Base-by-base conservation (phyloP, 1,140 invertebrate genomes). In the Pseudomyrmex pallidus region DNA sequence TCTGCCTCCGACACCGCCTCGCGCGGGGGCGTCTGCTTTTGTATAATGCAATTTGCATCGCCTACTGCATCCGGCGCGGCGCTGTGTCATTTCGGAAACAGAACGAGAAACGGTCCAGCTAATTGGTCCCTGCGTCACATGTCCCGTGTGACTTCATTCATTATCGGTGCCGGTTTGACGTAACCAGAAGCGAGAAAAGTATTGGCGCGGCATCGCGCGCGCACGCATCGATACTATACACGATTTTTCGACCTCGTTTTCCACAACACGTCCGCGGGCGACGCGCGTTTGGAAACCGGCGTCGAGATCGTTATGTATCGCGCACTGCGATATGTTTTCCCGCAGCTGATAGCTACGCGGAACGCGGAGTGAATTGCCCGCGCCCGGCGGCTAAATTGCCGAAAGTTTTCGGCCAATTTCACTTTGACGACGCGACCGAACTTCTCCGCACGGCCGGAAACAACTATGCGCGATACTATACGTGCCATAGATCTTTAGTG, bases 361-460 rank as follows among this genome's bases (percentile, higher is more conserved):
- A n/a, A 59, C 66, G 67, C 57, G 59, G 1, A 84, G 68, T 89
- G 85, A 89, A 90, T 89, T 85, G 89, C 85, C 86, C 62, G 68
- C 54, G 64, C 68, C 62, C 70, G 67, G n/a, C 25, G 59, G 70
- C 80, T 57, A 87, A 89, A 91, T 89, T 87, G 85, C 78, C 85
- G 63, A 89, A 86, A 90, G 85, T 90, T 90, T 67, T 62, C 74
- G 83, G 82, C 73, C 89, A 91, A 90, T 89, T 90, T 91, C 88
- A 72, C 59, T 35, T 35, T 57, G 52, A 83, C 57, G 64, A 72
- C 68, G 25, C 50, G 64, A 25, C 20, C n/a, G 20, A 85, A 86
- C 85, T 87, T 87, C 56, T 46, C 22, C 54, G 22, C 44, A 8
- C 22, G 22, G 8, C 25, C 13, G 66, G 66, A 54, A 82, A 63